Evolutionary conservation across 2,797 vertebrate species (phyloP), one percentile per base, ranked within the genome.

Genomic region (Oryzias sinensis): DNA sequence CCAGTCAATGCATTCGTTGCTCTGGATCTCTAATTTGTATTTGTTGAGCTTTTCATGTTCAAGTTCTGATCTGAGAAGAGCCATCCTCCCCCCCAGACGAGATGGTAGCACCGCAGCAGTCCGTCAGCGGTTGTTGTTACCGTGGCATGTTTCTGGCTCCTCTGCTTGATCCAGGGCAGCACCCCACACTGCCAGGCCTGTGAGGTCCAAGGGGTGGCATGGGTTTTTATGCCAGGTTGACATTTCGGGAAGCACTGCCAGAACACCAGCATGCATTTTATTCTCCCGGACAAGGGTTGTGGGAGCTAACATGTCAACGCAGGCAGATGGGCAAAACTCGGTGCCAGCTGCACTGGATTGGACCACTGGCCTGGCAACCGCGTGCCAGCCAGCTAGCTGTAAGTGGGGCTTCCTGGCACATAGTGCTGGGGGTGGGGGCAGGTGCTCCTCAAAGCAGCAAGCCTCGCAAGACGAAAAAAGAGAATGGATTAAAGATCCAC

Each of bases 321-420:
- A 50, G 89, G 87, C 92, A 92, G 91, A 90, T 92, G 91, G 92
- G 87, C 85, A 72, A 74, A 68, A 65, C 54, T 85, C 77, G 58
- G 80, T 82, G 86, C 87, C 89, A 90, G 74, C 77, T 52, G 72
- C 84, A 72, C 79, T 83, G 84, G 80, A 87, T 79, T 71, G 64
- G 87, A 83, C 87, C 86, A 59, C 89, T 90, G 91, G 88, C 83
- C 83, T 83, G 80, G 85, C 87, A 80, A 87, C 83, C 46, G 73
- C 72, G 66, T 29, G 58, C 70, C 71, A 55, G 74, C 69, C 73
- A 80, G 76, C 70, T 74, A 74, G 79, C 33, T 37, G 33, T 37
- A 81, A 74, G 53, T 56, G 74, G 70, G 47, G 45, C 68, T 77
- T 76, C 69, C 88, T 90, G 90, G 89, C 91, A 76, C 59, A 29